Percentiles rank a stretch among this genome's conserved stretches.
Evolutionary conservation across 2,113 vertebrate genomes (phyloP).

Genomic region (Cranoglanis bouderius): DNA sequence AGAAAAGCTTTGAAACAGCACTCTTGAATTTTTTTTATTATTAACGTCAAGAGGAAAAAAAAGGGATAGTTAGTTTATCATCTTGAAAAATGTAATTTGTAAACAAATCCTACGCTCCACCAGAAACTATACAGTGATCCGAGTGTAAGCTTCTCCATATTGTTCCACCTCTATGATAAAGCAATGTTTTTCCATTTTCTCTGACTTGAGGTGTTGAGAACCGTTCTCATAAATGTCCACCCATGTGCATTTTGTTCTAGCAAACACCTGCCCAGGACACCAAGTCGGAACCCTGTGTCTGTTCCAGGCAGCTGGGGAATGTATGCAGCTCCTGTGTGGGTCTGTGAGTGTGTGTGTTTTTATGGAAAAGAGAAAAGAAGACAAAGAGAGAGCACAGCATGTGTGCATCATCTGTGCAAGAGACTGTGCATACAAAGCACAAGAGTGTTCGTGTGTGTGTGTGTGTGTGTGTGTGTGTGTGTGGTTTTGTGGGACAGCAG

Average conservation of each 20-base stretch:
- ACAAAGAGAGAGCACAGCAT: constrained; percentile 30
- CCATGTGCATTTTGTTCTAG: constrained; percentile 11
- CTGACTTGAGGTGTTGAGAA: constrained; percentile 19
- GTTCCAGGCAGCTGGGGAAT: constrained; percentile 28
- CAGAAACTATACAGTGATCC: not conserved
- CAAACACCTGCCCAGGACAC: constrained; percentile 33
- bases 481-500: constrained; percentile 32
- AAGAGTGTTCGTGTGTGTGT: not conserved
- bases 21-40: not conserved
- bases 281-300: constrained; percentile 28
- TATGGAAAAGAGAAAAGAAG: not conserved
- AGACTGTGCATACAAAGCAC: not conserved
- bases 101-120: not conserved
- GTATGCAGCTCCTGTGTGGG: not conserved
- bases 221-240: constrained; percentile 7
- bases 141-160: not conserved
- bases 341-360: not conserved
- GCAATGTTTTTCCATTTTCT: not conserved
- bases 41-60: not conserved
- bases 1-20: not conserved
- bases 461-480: not conserved
- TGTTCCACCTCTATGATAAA: not conserved
- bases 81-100: not conserved
- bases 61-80: not conserved
- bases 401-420: constrained; percentile 29